Percentiles rank a stretch among this genome's conserved stretches.
Conservation (phyloP, 2,797 vertebrate species). For the Mustela erminea region DNA sequence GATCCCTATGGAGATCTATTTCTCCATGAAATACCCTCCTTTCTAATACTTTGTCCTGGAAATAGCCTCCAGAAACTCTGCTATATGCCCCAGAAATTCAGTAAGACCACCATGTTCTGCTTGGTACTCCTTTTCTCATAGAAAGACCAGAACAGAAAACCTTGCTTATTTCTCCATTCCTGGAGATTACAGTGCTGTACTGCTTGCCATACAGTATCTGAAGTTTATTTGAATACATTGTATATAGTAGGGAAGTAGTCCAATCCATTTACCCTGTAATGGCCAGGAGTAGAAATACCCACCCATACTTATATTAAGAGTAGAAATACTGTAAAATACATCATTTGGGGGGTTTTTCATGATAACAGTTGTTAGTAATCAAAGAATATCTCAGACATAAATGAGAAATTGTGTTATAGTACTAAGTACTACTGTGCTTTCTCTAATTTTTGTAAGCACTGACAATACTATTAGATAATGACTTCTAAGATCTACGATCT, state of each 20-base stretch:
- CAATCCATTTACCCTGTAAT: background rate
- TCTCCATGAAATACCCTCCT: background rate
- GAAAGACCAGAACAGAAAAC: background rate
- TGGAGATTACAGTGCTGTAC: background rate
- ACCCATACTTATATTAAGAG: background rate
- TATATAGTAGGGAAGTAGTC: background rate
- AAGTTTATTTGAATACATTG: background rate
- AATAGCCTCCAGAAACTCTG: background rate
- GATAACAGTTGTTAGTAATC: background rate
- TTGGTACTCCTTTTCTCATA: background rate
- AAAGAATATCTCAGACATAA: conserved; percentile 3
- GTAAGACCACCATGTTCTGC: background rate
- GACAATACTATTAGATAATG: background rate
- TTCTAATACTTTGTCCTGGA: background rate
- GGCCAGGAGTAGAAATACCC: background rate
- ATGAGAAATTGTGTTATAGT: background rate
- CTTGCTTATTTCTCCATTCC: background rate
- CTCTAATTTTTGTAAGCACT: background rate
- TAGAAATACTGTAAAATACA: background rate
- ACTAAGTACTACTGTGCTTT: background rate
- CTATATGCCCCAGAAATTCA: background rate
- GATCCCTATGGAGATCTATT: background rate
- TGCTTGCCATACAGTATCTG: background rate
- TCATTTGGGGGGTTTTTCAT: background rate
- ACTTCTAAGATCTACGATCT: background rate